Conservation (phyloP, 2,888 invertebrate species). For the Rugalucina vietnamica region DNA sequence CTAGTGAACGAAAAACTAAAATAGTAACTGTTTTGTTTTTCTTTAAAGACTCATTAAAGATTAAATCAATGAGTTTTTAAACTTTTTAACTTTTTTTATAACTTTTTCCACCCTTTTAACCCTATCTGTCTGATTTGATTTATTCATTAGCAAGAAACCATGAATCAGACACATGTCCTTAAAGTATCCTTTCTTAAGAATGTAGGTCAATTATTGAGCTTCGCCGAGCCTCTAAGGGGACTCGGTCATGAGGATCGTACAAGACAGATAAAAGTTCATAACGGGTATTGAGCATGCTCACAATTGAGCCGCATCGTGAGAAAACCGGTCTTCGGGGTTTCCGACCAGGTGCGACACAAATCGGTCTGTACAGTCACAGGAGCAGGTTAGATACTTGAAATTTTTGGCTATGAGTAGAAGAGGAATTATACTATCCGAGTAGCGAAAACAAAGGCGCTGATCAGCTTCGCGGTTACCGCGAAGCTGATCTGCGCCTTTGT, state of each 20-base stretch:
- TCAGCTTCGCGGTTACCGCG: too few relatives aligned
- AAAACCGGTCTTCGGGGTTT: too few relatives aligned
- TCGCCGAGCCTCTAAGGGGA: constrained; percentile 10
- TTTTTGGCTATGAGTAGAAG: too few relatives aligned
- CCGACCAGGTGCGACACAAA: too few relatives aligned
- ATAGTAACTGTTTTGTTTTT: neutral
- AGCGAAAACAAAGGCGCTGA: too few relatives aligned
- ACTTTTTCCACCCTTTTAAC: neutral
- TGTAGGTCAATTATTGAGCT: constrained; percentile 47
- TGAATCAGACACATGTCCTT: neutral
- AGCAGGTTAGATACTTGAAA: too few relatives aligned
- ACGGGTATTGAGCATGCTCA: constrained; percentile 33
- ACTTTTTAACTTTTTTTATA: neutral
- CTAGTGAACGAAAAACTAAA: neutral
- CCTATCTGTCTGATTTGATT: neutral
- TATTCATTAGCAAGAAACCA: neutral
- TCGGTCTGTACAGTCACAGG: too few relatives aligned
- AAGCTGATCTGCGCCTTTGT: too few relatives aligned
- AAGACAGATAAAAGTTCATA: constrained; percentile 22
- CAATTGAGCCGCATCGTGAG: too few relatives aligned
- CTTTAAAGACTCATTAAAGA: neutral
- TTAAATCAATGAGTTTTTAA: neutral
- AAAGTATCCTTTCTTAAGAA: neutral
- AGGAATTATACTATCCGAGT: too few relatives aligned
- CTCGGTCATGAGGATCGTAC: constrained; percentile 1